Evolutionary conservation across 2,113 vertebrate species (phyloP).

Genomic region (Hyaena hyaena): DNA sequence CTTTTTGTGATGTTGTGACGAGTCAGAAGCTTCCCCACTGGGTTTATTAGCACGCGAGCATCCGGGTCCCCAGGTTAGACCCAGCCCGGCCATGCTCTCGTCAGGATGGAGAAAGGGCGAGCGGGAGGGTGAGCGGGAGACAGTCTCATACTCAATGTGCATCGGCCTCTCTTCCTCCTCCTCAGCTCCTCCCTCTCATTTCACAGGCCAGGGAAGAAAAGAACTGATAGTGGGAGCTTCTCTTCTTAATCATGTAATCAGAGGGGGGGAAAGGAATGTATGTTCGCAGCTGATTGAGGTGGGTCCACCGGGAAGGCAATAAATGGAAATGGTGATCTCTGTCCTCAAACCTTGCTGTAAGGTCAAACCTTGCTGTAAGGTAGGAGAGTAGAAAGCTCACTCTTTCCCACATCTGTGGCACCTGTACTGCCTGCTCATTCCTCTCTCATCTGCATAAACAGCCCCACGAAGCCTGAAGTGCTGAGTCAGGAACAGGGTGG

Average conservation of each 20-base stretch:
- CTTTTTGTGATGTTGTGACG: not conserved
- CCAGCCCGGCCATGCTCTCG: not conserved
- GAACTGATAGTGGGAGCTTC: not conserved
- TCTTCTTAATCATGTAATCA: not conserved
- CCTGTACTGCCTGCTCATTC: too few relatives aligned
- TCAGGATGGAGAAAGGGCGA: not conserved
- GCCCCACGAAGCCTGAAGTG: not conserved
- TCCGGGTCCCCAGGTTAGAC: rapidly evolving
- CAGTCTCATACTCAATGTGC: rapidly evolving
- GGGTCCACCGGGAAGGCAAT: not conserved
- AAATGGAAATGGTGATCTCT: too few relatives aligned
- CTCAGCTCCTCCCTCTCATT: not conserved
- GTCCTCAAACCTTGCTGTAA: not conserved
- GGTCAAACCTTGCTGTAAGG: rapidly evolving
- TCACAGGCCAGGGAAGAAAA: not conserved
- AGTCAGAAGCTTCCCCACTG: rapidly evolving
- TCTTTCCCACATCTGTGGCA: not conserved
- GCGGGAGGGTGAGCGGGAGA: not conserved
- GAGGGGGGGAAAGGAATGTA: not conserved
- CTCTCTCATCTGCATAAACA: not conserved
- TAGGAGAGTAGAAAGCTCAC: not conserved
- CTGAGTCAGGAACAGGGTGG: rapidly evolving
- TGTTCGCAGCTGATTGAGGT: not conserved
- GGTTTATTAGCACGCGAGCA: rapidly evolving
- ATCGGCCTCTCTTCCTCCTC: rapidly evolving